These are phyloP conservation scores for Microcebus lehilahytsara DNA, from an alignment of 2,113 vertebrate species.

Conservation along the genomic window DNA sequence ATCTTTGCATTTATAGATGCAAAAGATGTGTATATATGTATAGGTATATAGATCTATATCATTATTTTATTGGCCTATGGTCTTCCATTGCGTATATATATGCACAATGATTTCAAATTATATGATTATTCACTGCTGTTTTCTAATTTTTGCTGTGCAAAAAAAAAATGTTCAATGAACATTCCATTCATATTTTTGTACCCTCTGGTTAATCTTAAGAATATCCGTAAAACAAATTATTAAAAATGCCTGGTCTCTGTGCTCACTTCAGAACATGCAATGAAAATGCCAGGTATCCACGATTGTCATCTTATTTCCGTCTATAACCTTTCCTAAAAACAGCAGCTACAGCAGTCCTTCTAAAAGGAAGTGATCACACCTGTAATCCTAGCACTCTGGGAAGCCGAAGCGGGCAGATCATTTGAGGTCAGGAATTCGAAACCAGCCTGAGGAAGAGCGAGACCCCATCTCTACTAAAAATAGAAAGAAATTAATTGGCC, in stretches of 20 bases:
- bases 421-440: too few relatives aligned
- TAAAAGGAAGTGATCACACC: not conserved
- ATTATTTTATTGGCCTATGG: not conserved
- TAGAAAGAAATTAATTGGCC: too few relatives aligned
- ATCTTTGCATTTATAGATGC: not conserved
- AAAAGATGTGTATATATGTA: not conserved
- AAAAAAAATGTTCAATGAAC: not conserved
- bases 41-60: not conserved
- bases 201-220: not conserved
- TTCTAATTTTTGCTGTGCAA: not conserved
- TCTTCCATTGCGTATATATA: not conserved
- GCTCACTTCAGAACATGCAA: too few relatives aligned
- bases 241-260: not conserved
- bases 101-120: not conserved
- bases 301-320: not conserved
- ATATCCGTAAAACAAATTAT: not conserved
- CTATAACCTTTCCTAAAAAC: constrained; percentile 1
- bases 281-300: too few relatives aligned
- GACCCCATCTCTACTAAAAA: too few relatives aligned
- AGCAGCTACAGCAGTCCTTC: not conserved
- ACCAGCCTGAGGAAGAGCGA: too few relatives aligned
- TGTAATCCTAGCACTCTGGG: too few relatives aligned
- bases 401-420: too few relatives aligned
- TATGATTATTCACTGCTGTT: not conserved
- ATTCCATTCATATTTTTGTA: not conserved